Evolutionary conservation across 2,797 vertebrate genomes (phyloP).

Genomic region (Lepidocolaptes lacrymiger): DNA sequence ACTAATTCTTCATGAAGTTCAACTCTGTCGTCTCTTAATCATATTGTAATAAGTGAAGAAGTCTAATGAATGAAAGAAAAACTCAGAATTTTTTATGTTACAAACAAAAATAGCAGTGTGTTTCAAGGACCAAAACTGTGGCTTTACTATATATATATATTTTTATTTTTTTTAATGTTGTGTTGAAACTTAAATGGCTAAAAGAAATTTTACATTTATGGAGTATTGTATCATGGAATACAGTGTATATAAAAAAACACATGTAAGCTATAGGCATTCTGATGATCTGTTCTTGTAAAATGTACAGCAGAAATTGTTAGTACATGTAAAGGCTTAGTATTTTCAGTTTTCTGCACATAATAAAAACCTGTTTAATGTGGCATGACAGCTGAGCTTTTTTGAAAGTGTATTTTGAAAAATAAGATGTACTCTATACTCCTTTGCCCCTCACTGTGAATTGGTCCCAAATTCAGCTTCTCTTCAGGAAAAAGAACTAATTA

Average conservation of each 20-base stretch:
- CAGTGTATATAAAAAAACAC: neutral
- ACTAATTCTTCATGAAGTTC: neutral
- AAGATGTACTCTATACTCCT: neutral
- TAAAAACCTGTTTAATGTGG: slow-evolving; percentile 9
- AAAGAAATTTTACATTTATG: neutral
- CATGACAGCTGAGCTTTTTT: neutral
- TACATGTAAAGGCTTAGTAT: neutral
- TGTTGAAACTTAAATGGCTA: neutral
- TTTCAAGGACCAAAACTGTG: neutral
- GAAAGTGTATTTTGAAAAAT: slow-evolving; percentile 22
- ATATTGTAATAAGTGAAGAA: neutral
- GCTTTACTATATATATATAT: neutral
- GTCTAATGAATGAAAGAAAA: neutral
- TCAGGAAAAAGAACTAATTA: slow-evolving; percentile 49
- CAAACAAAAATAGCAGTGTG: rapidly evolving
- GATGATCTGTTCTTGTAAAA: neutral
- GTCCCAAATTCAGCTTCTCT: slow-evolving; percentile 28
- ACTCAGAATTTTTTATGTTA: neutral
- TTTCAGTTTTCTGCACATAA: neutral
- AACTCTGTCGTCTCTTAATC: neutral
- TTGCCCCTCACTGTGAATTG: slow-evolving; percentile 35
- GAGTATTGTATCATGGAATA: neutral
- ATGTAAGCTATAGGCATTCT: neutral
- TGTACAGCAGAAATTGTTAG: neutral
- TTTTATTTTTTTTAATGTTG: neutral